Base-by-base conservation (phyloP, 1,140 invertebrate genomes). In the Cecropterus lyciades region DNA sequence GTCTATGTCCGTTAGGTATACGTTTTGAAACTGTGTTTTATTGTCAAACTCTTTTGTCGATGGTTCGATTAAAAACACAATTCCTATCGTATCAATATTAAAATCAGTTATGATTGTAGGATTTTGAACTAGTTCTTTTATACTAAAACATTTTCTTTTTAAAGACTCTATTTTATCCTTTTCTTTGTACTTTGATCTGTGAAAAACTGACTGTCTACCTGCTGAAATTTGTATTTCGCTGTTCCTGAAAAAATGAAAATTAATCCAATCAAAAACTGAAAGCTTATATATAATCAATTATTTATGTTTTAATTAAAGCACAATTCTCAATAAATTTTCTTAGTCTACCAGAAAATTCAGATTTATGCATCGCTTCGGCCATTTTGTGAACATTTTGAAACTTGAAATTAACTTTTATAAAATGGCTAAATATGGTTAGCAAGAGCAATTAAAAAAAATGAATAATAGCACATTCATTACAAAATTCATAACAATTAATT, bases 1-100 rank as follows among this genome's bases (percentile, higher is more conserved):
- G 68, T 93, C 80, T 15, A 84, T 68, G 74, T 93, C 93, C 0
- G 91, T 66, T 4, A 94, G 24, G 69, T 91, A 94, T 0, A 93
- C 82, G 60, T 90, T 90, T 85, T 94, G 92, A 53, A 85, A 89
- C 8, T 72, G 59, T 48, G 79, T 59, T 81, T 84, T 15, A 60
- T 80, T 11, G 43, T 84, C 78, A 48, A 85, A 89, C 8, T 82
- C 73, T 24, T 52, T 49, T 14, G 55, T 68, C 20, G 73, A 51
- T 40, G 89, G 87, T 66, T 92, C 85, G 14, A 92, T 82, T 62
- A 71, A 30, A 56, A 90, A 80, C 52, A 92, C 70, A 2, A 87
- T 46, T 2, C 89, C 89, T 0, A 79, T 73, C 0, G 82, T 84
- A 62, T 92, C 89, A 7, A 92, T 73, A 43, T 89, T 85, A 53